Conservation (phyloP, 2,113 vertebrate species). For the Balaeniceps rex region DNA sequence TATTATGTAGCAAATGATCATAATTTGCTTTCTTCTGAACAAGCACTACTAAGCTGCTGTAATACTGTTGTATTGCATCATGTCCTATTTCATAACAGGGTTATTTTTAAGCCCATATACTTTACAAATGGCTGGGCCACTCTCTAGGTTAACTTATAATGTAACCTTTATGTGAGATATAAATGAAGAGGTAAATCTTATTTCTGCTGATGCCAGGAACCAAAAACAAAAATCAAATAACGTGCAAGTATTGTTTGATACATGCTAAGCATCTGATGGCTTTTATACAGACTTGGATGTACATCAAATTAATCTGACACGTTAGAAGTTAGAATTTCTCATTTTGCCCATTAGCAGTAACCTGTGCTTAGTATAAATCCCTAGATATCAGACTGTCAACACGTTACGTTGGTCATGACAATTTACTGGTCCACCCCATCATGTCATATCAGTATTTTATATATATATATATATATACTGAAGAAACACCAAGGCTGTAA, state of each 20-base stretch:
- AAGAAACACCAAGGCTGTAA: not conserved
- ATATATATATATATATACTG: not conserved
- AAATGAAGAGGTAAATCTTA: not conserved
- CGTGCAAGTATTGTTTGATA: not conserved
- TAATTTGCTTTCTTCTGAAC: not conserved
- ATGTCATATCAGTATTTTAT: not conserved
- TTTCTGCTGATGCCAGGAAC: not conserved
- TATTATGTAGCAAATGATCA: not conserved
- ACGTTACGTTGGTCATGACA: not conserved
- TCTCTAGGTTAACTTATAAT: not conserved
- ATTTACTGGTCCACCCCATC: not conserved
- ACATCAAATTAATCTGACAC: not conserved
- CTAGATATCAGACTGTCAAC: not conserved
- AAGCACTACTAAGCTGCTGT: not conserved
- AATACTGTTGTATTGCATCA: not conserved
- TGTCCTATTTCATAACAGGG: not conserved
- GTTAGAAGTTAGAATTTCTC: not conserved
- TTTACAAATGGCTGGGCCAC: not conserved
- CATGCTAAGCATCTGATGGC: not conserved
- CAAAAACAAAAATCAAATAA: not conserved
- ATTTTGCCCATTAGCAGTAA: not conserved
- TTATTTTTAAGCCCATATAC: not conserved
- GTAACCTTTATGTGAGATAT: not conserved
- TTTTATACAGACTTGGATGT: not conserved
- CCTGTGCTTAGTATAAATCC: not conserved